Conservation (phyloP, 2,113 vertebrate species). For the Aplodontia rufa region DNA sequence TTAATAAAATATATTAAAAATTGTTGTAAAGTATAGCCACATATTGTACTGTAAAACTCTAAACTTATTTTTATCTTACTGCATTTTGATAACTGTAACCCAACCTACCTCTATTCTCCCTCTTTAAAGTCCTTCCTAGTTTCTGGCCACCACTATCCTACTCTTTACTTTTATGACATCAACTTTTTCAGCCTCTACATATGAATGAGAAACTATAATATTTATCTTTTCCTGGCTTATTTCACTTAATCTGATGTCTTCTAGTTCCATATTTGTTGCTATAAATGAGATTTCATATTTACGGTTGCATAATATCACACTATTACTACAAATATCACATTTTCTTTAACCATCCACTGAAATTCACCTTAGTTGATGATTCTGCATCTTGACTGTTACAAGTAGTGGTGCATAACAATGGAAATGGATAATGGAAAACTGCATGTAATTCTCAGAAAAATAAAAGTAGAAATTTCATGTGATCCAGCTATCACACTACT, state of each 20-base stretch:
- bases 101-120: neutral
- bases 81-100: neutral
- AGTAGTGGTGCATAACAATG: neutral
- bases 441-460: too few species aligned
- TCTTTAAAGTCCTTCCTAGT: neutral
- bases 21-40: neutral
- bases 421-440: too few species aligned
- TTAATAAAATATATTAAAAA: neutral
- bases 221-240: neutral
- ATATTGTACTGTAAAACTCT: too few species aligned
- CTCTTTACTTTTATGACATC: neutral
- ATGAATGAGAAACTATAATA: neutral
- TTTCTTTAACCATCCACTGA: neutral
- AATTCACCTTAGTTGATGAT: neutral
- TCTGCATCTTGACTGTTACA: neutral
- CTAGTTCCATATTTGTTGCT: neutral
- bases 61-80: neutral
- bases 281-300: neutral
- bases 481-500: neutral
- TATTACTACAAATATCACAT: neutral
- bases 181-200: neutral
- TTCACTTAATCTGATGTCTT: neutral
- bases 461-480: neutral
- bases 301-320: neutral
- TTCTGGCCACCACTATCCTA: neutral